Evolutionary conservation across 2,113 vertebrate species (phyloP).

Genomic region (Serinus canaria): DNA sequence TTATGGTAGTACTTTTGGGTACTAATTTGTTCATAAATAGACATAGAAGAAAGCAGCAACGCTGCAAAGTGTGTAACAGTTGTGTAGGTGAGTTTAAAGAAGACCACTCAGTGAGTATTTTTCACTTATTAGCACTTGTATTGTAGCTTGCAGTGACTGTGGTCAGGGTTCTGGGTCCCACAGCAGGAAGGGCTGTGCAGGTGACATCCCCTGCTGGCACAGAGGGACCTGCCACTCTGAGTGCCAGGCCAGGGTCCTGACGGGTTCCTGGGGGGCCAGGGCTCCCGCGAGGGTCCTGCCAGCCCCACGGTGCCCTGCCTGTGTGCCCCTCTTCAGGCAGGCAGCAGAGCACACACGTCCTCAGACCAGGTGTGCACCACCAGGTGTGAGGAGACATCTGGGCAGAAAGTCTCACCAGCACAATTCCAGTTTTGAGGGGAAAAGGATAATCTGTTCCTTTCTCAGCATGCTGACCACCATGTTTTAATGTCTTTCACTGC

Average conservation of each 20-base stretch:
- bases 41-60: background rate
- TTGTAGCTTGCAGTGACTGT: background rate
- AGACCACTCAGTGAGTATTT: background rate
- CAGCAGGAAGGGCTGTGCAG: background rate
- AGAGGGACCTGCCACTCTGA: background rate
- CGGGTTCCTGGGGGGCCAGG: rapidly evolving
- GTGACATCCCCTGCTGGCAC: background rate
- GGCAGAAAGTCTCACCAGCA: too few relatives aligned
- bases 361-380: rapidly evolving
- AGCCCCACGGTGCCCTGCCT: rapidly evolving
- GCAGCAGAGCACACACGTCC: background rate
- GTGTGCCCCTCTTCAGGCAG: rapidly evolving
- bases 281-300: rapidly evolving
- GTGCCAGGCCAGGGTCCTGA: rapidly evolving
- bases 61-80: background rate
- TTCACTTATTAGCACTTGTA: rapidly evolving
- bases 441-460: background rate
- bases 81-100: background rate
- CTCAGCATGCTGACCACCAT: rapidly evolving
- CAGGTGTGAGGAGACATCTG: rapidly evolving
- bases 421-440: background rate
- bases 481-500: rapidly evolving
- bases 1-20: background rate
- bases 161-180: background rate
- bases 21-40: background rate